Evolutionary conservation across 2,888 invertebrate species (phyloP).

Genomic region (Drosophila phalerata): DNA sequence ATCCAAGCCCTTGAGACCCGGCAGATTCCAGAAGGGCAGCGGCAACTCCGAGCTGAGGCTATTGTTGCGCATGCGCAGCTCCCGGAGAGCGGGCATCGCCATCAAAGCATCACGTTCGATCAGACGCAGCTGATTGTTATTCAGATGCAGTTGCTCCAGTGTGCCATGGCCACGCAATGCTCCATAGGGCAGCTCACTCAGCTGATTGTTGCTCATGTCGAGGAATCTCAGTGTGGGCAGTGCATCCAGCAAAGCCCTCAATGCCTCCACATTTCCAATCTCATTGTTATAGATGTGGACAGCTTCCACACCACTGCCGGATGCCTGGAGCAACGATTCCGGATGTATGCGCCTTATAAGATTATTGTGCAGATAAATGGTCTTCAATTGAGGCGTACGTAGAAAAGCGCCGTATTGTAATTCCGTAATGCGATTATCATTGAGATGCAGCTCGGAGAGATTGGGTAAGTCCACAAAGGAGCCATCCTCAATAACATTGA

Average conservation of each 20-base stretch:
- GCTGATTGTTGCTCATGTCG: slow-evolving; percentile 91
- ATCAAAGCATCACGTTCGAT: slow-evolving; percentile 93
- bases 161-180: slow-evolving; percentile 92
- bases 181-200: slow-evolving; percentile 92
- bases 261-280: slow-evolving; percentile 90
- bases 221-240: slow-evolving; percentile 91
- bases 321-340: slow-evolving; percentile 92
- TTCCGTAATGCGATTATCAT: slow-evolving; percentile 91
- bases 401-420: slow-evolving; percentile 93
- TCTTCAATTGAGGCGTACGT: slow-evolving; percentile 90
- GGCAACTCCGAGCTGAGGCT: slow-evolving; percentile 91
- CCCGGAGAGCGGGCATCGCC: slow-evolving; percentile 93
- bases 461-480: slow-evolving; percentile 92
- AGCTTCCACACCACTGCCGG: slow-evolving; percentile 91
- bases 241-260: slow-evolving; percentile 91
- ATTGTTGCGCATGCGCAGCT: slow-evolving; percentile 93
- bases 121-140: slow-evolving; percentile 91
- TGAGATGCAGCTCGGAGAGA: slow-evolving; percentile 89
- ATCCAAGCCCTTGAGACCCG: slow-evolving; percentile 93
- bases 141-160: slow-evolving; percentile 92
- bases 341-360: slow-evolving; percentile 91
- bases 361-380: slow-evolving; percentile 92
- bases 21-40: slow-evolving; percentile 93
- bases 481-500: slow-evolving; percentile 90
- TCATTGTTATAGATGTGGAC: slow-evolving; percentile 91